Evolutionary conservation across 1,140 invertebrate genomes (phyloP).

Genomic region (Bombus pyrosoma): DNA sequence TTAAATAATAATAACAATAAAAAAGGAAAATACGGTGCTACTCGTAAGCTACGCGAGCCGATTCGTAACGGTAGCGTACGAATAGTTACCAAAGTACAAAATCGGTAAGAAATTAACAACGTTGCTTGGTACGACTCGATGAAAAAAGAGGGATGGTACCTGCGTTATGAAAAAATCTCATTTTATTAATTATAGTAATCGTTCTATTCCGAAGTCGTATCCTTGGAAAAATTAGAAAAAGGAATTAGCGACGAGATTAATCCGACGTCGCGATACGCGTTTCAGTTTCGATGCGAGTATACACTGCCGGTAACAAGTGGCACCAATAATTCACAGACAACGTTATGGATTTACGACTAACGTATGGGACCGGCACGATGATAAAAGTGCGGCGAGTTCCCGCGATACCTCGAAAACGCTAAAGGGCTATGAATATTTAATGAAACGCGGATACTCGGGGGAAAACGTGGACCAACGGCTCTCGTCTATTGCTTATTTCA

Average conservation of each 20-base stretch:
- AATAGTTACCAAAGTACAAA: too few species aligned
- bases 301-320: background rate
- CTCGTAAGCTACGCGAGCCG: too few species aligned
- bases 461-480: background rate
- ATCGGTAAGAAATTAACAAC: too few species aligned
- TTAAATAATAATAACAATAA: too few species aligned
- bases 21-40: too few species aligned
- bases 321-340: constrained; percentile 12
- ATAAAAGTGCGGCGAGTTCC: background rate
- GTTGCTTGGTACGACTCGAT: too few species aligned
- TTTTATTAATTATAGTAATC: too few species aligned
- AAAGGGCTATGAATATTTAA: constrained; percentile 65
- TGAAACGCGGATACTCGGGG: constrained; percentile 44
- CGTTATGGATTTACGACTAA: background rate
- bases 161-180: too few species aligned
- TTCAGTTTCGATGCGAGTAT: background rate
- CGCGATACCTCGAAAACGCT: constrained; percentile 45
- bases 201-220: too few species aligned
- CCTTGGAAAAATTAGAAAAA: background rate
- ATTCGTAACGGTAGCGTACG: too few species aligned
- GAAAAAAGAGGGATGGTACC: too few species aligned
- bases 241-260: background rate
- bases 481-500: constrained; percentile 53
- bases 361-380: too few species aligned
- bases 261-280: background rate